phyloP scores from a whole-genome alignment of 2,797 vertebrate species.

The Gorsachius magnificus region DNA sequence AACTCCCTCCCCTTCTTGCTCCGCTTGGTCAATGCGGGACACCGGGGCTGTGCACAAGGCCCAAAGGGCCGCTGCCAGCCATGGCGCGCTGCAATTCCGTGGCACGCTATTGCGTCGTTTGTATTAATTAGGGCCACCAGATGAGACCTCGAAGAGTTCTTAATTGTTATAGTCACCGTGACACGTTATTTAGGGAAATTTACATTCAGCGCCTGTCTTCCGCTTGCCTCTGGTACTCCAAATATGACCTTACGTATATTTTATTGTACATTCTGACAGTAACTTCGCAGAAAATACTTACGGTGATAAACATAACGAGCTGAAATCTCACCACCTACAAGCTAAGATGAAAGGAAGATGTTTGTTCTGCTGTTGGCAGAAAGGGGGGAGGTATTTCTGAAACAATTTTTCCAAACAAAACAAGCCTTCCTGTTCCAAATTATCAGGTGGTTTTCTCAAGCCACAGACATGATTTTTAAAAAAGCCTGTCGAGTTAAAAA shows the following conservation, averaged over 20 bases:
- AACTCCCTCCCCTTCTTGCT: too few relatives aligned
- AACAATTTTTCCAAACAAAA: neutral
- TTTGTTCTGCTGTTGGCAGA: neutral
- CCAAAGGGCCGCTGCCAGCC: neutral
- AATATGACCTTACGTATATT: neutral
- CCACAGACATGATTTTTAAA: neutral
- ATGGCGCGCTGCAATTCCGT: fast-evolving
- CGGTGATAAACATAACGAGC: neutral
- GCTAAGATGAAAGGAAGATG: neutral
- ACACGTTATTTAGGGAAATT: neutral
- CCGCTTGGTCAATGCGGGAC: neutral
- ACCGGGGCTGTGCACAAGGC: neutral
- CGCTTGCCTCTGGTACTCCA: neutral
- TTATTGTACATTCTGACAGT: neutral
- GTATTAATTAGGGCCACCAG: neutral
- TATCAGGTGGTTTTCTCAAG: neutral
- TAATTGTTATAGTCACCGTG: neutral
- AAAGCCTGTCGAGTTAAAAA: neutral
- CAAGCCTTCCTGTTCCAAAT: neutral
- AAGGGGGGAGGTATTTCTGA: neutral
- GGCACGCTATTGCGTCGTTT: fast-evolving
- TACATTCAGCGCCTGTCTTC: neutral
- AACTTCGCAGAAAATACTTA: neutral
- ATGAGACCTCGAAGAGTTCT: neutral
- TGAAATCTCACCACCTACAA: neutral